Conservation (phyloP, 2,797 vertebrate species). For the Emys orbicularis region DNA sequence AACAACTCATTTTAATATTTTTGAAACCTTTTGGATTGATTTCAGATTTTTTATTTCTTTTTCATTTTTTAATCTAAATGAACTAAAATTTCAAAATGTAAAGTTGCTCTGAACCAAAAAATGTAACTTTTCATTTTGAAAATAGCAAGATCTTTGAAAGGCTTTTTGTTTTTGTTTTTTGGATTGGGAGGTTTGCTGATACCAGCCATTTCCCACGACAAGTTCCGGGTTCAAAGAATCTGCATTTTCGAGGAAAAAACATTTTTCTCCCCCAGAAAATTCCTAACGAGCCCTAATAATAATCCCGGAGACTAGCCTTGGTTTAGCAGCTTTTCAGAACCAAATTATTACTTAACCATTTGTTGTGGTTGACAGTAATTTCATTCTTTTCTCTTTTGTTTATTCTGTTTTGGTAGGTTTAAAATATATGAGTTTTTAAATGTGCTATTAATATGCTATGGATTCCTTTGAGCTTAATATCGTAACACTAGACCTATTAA, state of each 20-base stretch:
- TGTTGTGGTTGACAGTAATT: slow-evolving; percentile 6
- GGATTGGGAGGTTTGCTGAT: not conserved
- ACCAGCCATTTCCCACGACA: not conserved
- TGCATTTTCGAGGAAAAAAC: not conserved
- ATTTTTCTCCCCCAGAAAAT: not conserved
- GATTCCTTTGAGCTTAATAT: slow-evolving; percentile 30
- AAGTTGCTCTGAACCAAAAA: not conserved
- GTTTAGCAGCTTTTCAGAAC: not conserved
- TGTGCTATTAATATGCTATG: slow-evolving; percentile 1
- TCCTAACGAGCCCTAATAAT: not conserved
- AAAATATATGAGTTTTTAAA: slow-evolving; percentile 26
- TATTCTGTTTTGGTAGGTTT: slow-evolving; percentile 29
- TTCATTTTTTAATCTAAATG: not conserved
- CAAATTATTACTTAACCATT: slow-evolving; percentile 25
- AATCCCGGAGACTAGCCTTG: slow-evolving; percentile 18
- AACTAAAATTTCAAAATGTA: not conserved
- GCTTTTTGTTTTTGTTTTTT: no score
- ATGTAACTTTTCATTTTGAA: not conserved
- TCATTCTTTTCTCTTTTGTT: slow-evolving; percentile 14
- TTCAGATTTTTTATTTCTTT: not conserved
- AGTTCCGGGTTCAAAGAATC: not conserved
- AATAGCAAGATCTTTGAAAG: not conserved
- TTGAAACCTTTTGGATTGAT: not conserved
- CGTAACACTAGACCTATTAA: not conserved
- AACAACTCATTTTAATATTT: not conserved